These are phyloP conservation scores for Drosophila kambysellisi DNA, from an alignment of 2,888 invertebrate species.

Conservation along the genomic window DNA sequence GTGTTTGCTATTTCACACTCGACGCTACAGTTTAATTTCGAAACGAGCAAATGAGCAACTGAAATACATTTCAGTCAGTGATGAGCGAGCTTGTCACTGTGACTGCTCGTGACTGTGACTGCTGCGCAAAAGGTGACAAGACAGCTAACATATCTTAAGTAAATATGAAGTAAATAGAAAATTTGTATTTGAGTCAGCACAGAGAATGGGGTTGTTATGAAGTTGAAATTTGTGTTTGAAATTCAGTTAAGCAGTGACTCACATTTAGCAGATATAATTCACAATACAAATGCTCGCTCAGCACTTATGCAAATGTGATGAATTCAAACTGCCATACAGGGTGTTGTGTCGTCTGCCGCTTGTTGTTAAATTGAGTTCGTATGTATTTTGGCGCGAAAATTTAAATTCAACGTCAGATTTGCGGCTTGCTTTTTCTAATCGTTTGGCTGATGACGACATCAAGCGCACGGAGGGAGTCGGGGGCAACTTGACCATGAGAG, in stretches of 20 bases:
- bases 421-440: slow-evolving; percentile 14
- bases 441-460: slow-evolving; percentile 65
- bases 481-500: slow-evolving; percentile 44
- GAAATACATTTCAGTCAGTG: slow-evolving; percentile 30
- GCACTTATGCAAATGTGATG: slow-evolving; percentile 14
- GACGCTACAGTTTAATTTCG: slow-evolving; percentile 46
- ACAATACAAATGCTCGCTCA: not conserved
- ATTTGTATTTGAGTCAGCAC: not conserved
- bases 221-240: not conserved
- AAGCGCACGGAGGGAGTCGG: slow-evolving; percentile 15
- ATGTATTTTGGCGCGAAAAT: slow-evolving; percentile 62
- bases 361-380: not conserved
- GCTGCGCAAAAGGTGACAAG: not conserved
- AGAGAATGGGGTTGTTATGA: not conserved
- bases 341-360: slow-evolving; percentile 3
- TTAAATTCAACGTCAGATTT: slow-evolving; percentile 15
- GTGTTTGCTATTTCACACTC: slow-evolving; percentile 65
- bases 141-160: not conserved
- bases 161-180: not conserved
- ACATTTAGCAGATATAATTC: not conserved
- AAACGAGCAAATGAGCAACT: slow-evolving; percentile 30
- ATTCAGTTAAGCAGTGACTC: slow-evolving; percentile 2
- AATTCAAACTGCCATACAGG: slow-evolving; percentile 19
- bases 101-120: slow-evolving; percentile 13
- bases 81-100: slow-evolving; percentile 30